phyloP scores from a whole-genome alignment of 2,888 invertebrate genomes.

The Phengaris alcon region DNA sequence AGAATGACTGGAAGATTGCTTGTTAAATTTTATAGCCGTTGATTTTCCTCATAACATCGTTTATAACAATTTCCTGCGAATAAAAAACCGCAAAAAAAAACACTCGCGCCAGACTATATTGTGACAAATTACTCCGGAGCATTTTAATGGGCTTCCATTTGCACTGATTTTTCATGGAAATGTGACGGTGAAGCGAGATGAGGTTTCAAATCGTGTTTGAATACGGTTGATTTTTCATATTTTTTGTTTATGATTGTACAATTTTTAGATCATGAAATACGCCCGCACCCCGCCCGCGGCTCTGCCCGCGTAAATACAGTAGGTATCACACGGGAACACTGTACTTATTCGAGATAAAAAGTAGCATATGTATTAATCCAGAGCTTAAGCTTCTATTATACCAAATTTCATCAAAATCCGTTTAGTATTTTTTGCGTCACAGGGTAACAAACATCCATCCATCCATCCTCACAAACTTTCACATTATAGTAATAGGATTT shows the following conservation, averaged over 20 bases:
- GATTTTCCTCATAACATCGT: constrained; percentile 44
- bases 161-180: constrained; percentile 19
- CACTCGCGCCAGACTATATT: constrained; percentile 55
- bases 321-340: too few relatives aligned
- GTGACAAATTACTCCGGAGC: constrained; percentile 52
- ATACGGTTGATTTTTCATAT: constrained; percentile 6
- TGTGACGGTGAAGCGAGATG: not conserved
- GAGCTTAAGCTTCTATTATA: too few relatives aligned
- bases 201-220: constrained; percentile 21
- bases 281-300: too few relatives aligned
- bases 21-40: constrained; percentile 30
- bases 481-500: too few relatives aligned
- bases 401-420: too few relatives aligned
- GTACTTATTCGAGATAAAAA: too few relatives aligned
- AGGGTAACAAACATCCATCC: too few relatives aligned
- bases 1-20: constrained; percentile 28
- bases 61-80: constrained; percentile 58
- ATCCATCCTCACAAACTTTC: too few relatives aligned
- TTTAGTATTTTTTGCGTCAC: too few relatives aligned
- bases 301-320: too few relatives aligned
- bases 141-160: constrained; percentile 27
- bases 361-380: too few relatives aligned
- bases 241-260: not conserved
- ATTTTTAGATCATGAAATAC: not conserved
- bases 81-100: constrained; percentile 44